phyloP scores from a whole-genome alignment of 2,113 vertebrate species.

The Nothocercus nigrocapillus region DNA sequence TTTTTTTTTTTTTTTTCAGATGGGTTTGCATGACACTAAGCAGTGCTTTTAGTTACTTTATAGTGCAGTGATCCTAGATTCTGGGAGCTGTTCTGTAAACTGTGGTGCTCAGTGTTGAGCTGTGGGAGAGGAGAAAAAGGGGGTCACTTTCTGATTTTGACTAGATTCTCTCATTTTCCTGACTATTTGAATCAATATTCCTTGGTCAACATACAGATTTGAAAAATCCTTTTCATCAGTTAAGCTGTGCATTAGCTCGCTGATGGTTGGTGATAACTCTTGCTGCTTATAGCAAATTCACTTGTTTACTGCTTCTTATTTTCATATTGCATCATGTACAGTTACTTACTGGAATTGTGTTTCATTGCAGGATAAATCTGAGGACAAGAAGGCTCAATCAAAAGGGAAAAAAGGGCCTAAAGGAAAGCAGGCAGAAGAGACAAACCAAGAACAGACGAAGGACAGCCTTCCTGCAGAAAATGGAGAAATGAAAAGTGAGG shows the following conservation, averaged over 20 bases:
- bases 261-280: not conserved
- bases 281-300: not conserved
- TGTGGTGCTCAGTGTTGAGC: not conserved
- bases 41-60: not conserved
- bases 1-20: not conserved
- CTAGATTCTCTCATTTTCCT: not conserved
- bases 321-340: not conserved
- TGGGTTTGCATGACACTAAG: not conserved
- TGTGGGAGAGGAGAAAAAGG: not conserved
- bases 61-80: not conserved
- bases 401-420: constrained; percentile 88
- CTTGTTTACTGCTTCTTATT: not conserved
- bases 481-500: constrained; percentile 87
- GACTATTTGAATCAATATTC: not conserved
- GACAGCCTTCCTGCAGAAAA: constrained; percentile 88
- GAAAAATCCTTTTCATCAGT: not conserved
- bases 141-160: not conserved
- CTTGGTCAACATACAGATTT: not conserved
- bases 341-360: not conserved
- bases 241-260: not conserved
- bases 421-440: constrained; percentile 84
- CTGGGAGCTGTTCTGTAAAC: not conserved
- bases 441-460: constrained; percentile 81
- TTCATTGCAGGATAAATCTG: constrained; percentile 75
- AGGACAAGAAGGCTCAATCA: constrained; percentile 80